phyloP scores from a whole-genome alignment of 2,113 vertebrate species.

The Carettochelys insculpta region DNA sequence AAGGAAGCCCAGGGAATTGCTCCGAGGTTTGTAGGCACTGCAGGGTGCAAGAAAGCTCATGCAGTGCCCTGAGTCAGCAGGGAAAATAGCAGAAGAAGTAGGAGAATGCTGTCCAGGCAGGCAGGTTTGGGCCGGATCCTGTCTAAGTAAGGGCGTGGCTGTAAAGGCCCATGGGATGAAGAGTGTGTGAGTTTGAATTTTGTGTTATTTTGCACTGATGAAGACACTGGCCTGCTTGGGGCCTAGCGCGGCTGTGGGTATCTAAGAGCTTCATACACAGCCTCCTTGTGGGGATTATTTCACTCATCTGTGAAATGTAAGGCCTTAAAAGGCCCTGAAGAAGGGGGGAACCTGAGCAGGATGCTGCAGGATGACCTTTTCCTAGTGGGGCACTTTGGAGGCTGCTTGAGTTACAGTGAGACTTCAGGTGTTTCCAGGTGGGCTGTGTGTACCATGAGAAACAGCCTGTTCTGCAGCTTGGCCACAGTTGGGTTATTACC shows the following conservation, averaged over 20 bases:
- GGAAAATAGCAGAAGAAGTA: not conserved
- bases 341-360: not conserved
- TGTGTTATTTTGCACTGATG: no score
- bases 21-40: not conserved
- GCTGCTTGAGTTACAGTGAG: no score
- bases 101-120: not conserved
- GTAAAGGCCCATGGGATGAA: not conserved
- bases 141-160: not conserved
- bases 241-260: no score
- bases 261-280: no score
- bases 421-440: not conserved
- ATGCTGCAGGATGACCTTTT: no score
- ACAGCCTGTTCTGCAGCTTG: not conserved
- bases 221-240: no score
- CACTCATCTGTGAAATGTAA: not conserved
- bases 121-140: not conserved
- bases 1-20: not conserved
- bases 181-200: no score
- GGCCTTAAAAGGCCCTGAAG: not conserved
- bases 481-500: no score
- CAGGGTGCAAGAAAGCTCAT: not conserved
- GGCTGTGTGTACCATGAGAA: not conserved
- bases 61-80: not conserved
- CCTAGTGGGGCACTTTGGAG: no score
- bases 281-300: no score